Conservation (phyloP, 2,888 invertebrate species). For the Cosmia trapezina region DNA sequence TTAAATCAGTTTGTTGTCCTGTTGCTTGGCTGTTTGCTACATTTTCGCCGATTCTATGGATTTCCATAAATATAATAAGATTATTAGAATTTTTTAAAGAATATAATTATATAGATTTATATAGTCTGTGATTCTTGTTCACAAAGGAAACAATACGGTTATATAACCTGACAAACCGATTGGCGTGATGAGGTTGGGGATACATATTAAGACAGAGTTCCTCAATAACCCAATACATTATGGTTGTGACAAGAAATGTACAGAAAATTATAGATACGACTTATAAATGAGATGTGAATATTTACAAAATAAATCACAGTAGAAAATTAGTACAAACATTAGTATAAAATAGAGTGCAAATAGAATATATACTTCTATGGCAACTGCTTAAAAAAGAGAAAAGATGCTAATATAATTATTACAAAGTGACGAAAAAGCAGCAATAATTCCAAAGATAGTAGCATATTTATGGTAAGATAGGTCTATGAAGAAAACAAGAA, state of each 20-base stretch:
- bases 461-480: constrained; percentile 52
- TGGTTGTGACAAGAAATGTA: constrained; percentile 55
- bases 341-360: constrained; percentile 46
- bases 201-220: constrained; percentile 19
- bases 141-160: constrained; percentile 2
- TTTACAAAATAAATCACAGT: constrained; percentile 42
- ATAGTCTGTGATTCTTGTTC: constrained; percentile 41
- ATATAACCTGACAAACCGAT: neutral
- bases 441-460: constrained; percentile 58
- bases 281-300: constrained; percentile 48
- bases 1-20: constrained; percentile 75
- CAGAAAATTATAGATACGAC: constrained; percentile 32
- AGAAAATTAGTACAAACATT: constrained; percentile 57
- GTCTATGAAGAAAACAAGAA: constrained; percentile 45
- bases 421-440: constrained; percentile 38
- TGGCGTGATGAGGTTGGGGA: constrained; percentile 6
- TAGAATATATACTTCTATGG: constrained; percentile 33
- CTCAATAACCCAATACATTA: constrained; percentile 22
- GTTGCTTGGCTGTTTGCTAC: constrained; percentile 76
- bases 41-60: constrained; percentile 29
- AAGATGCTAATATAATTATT: constrained; percentile 26
- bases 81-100: constrained; percentile 25
- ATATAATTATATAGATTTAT: constrained; percentile 11
- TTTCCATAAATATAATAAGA: constrained; percentile 32
- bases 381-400: constrained; percentile 29